Evolutionary conservation across 2,888 invertebrate genomes (phyloP).

Genomic region (Andrena minutula): DNA sequence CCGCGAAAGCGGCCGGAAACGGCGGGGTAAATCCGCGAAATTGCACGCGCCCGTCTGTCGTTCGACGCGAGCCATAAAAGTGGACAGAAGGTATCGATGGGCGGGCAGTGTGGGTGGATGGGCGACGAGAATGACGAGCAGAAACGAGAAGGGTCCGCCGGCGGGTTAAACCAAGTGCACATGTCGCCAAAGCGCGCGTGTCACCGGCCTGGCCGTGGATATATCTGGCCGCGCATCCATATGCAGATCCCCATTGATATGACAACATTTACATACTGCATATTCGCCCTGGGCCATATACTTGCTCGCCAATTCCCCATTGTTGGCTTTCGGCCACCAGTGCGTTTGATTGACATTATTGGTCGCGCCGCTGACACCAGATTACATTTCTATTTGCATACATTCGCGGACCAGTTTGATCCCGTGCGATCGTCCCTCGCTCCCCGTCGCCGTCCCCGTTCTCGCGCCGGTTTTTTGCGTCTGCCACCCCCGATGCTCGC

Average conservation of each 20-base stretch:
- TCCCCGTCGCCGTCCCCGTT: slow-evolving; percentile 5
- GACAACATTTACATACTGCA: slow-evolving; percentile 85
- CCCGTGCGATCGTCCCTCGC: slow-evolving; percentile 52
- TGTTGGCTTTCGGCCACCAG: slow-evolving; percentile 84
- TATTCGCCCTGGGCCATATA: slow-evolving; percentile 84
- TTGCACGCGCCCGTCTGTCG: slow-evolving; percentile 3
- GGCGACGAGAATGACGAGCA: slow-evolving; percentile 37
- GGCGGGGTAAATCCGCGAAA: neutral
- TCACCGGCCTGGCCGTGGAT: slow-evolving; percentile 76
- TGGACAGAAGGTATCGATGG: slow-evolving; percentile 28
- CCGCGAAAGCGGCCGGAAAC: neutral
- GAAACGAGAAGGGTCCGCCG: slow-evolving; percentile 49
- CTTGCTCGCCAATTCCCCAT: slow-evolving; percentile 83
- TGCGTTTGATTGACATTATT: slow-evolving; percentile 85
- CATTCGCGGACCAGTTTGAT: slow-evolving; percentile 82
- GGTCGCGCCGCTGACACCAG: slow-evolving; percentile 85
- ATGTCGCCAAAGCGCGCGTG: slow-evolving; percentile 81
- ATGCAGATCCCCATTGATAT: slow-evolving; percentile 85
- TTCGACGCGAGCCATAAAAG: slow-evolving; percentile 24
- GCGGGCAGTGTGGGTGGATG: slow-evolving; percentile 18
- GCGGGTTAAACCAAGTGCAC: slow-evolving; percentile 77
- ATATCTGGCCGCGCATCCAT: slow-evolving; percentile 82
- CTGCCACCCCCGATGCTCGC: slow-evolving; percentile 22
- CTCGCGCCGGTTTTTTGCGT: neutral
- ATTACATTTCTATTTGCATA: slow-evolving; percentile 85